Conservation (phyloP, 2,113 vertebrate genomes). For the Psittacula cyanocephala region DNA sequence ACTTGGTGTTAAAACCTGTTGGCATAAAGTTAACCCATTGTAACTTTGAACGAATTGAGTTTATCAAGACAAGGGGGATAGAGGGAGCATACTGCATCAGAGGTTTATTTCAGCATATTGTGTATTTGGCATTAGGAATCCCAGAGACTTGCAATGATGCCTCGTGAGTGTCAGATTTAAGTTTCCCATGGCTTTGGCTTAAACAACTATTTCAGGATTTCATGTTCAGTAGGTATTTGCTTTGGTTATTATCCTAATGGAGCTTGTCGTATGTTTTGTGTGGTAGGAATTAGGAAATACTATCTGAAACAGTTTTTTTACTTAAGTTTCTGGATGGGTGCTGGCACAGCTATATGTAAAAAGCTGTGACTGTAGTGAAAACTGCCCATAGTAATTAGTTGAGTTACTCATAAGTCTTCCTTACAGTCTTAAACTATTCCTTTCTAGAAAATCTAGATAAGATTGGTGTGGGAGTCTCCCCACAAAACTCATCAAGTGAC, state of each 20-base stretch:
- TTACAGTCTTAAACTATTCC: background rate
- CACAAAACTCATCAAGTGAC: background rate
- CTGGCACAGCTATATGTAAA: background rate
- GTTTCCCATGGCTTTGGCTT: background rate
- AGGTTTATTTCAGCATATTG: background rate
- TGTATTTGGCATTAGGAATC: background rate
- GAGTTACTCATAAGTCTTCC: background rate
- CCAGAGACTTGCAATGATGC: background rate
- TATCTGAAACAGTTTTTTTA: background rate
- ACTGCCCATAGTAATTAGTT: background rate
- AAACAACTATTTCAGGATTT: background rate
- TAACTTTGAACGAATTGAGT: background rate
- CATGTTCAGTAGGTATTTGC: background rate
- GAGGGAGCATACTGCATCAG: background rate
- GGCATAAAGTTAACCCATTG: background rate
- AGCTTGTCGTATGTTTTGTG: background rate
- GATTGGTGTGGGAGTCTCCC: background rate
- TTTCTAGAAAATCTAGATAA: background rate
- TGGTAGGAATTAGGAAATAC: background rate
- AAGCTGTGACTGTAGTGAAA: background rate
- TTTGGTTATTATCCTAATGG: background rate
- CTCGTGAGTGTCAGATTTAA: rapidly evolving
- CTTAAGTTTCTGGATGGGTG: background rate
- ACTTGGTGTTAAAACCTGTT: background rate
- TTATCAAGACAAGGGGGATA: rapidly evolving